Evolutionary conservation across 2,113 vertebrate genomes (phyloP).

Genomic region (chimpanzee (Pan troglodytes)): NHGRI_mPanTro3-v2.1_pri NC_072411.2:78782501-78783000

Average conservation of each 20-base stretch:
- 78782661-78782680: not conserved
- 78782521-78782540: not conserved
- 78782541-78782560: not conserved
- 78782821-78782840: not conserved
- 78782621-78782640: not conserved
- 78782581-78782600: not conserved
- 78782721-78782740: not conserved
- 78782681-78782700: not conserved
- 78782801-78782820: not conserved
- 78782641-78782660: not conserved
- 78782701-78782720: not conserved
- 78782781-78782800: not conserved
- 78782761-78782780: constrained; percentile 24
- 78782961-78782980: not conserved
- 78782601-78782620: not conserved
- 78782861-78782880: not conserved
- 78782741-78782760: not conserved
- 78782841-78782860: not conserved
- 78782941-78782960: not conserved
- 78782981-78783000: not conserved
- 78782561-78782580: not conserved
- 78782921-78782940: not conserved
- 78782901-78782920: not conserved
- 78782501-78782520: not conserved
- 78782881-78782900: constrained; percentile 13